These are phyloP conservation scores for Platyrinchus mystaceus DNA, from an alignment of 2,797 vertebrate genomes.

Conservation along the genomic window DNA sequence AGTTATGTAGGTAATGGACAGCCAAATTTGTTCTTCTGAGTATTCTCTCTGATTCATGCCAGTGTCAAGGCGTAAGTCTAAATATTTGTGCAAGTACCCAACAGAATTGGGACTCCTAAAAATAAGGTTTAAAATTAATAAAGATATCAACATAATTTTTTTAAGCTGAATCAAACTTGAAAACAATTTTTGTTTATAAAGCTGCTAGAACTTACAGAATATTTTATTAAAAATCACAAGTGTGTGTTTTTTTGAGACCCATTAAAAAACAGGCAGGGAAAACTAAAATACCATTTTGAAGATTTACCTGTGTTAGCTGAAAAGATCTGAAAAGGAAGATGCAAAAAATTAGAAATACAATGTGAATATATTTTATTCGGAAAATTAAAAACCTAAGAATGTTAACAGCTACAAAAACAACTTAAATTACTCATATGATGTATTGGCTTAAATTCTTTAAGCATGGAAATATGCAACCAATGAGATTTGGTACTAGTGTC, in stretches of 20 bases:
- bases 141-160: not conserved
- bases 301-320: slow-evolving; percentile 81
- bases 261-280: not conserved
- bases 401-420: not conserved
- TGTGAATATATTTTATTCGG: not conserved
- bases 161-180: not conserved
- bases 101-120: not conserved
- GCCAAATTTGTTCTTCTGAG: not conserved
- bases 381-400: not conserved
- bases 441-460: not conserved
- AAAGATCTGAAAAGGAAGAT: slow-evolving; percentile 83
- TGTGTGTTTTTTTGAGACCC: not conserved
- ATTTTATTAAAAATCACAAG: not conserved
- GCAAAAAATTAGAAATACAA: slow-evolving; percentile 48
- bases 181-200: not conserved
- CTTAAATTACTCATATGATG: not conserved
- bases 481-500: not conserved
- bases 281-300: not conserved
- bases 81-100: not conserved
- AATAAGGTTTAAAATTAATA: not conserved
- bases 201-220: not conserved
- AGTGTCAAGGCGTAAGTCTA: not conserved
- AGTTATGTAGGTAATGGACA: not conserved
- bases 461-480: not conserved
- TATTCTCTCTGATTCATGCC: not conserved